Percentiles rank a stretch among this genome's conserved stretches.
Conservation (phyloP, 2,113 vertebrate species). For the Cynopterus brachyotis region DNA sequence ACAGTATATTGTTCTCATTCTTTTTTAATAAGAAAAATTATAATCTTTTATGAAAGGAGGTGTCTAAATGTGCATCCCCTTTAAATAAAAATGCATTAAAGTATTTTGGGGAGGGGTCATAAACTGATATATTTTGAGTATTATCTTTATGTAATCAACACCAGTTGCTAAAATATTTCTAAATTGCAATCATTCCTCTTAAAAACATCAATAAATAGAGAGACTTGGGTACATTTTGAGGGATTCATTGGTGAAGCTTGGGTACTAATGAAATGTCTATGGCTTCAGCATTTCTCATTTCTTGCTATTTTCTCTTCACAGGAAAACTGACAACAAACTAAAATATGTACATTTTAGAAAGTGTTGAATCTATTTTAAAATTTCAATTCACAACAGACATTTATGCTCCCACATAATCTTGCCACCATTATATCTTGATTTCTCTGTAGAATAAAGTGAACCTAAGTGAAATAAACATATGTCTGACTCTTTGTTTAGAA, state of each 20-base stretch:
- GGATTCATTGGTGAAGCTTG: neutral
- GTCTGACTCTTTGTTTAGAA: neutral
- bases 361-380: neutral
- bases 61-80: neutral
- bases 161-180: neutral
- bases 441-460: neutral
- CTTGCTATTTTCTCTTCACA: slow-evolving; percentile 32
- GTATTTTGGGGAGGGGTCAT: neutral
- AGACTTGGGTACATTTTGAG: neutral
- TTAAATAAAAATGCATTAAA: neutral
- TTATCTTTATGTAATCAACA: neutral
- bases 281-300: neutral
- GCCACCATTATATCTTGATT: neutral
- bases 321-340: neutral
- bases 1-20: neutral
- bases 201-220: neutral
- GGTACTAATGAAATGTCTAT: neutral
- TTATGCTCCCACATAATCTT: neutral
- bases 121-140: neutral
- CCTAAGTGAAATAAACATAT: neutral
- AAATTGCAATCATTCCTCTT: neutral
- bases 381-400: neutral
- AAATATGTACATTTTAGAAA: neutral
- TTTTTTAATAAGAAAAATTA: slow-evolving; percentile 1
- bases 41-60: neutral